Percentiles rank a stretch among this genome's conserved stretches.
phyloP scores from a whole-genome alignment of 2,888 invertebrate genomes.

The Bimastos eiseni region DNA sequence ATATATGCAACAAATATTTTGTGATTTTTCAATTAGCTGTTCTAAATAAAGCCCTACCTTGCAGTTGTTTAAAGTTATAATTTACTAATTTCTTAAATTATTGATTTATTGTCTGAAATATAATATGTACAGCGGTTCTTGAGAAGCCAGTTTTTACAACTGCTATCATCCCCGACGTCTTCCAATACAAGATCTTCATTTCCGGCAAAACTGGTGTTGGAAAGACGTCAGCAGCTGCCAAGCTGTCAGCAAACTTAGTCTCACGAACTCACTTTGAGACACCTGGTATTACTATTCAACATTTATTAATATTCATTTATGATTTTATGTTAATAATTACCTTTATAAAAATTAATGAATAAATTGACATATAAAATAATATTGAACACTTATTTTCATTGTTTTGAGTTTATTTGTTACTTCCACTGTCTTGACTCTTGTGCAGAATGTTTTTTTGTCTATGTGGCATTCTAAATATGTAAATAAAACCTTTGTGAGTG shows the following conservation, averaged over 20 bases:
- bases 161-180: conserved; percentile 63
- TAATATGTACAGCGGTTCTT: conserved; percentile 48
- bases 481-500: not conserved
- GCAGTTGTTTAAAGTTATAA: not conserved
- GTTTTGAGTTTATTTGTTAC: no score
- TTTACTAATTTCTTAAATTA: not conserved
- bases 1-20: not conserved
- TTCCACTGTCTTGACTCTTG: not conserved
- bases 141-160: conserved; percentile 65
- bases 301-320: not conserved
- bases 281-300: conserved; percentile 48
- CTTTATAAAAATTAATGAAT: no score
- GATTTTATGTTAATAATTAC: conserved; percentile 9
- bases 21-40: not conserved
- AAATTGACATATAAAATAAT: not conserved
- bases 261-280: conserved; percentile 61
- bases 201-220: conserved; percentile 67
- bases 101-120: not conserved
- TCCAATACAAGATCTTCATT: conserved; percentile 67
- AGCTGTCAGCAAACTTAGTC: conserved; percentile 64
- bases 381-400: not conserved
- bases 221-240: conserved; percentile 66
- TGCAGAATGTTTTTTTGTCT: not conserved
- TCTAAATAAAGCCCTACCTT: not conserved
- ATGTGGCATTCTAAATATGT: not conserved